Evolutionary conservation across 1,140 invertebrate species (phyloP), one percentile per base, ranked within the genome.

Genomic region (Caenorhabditis tropicalis): DNA sequence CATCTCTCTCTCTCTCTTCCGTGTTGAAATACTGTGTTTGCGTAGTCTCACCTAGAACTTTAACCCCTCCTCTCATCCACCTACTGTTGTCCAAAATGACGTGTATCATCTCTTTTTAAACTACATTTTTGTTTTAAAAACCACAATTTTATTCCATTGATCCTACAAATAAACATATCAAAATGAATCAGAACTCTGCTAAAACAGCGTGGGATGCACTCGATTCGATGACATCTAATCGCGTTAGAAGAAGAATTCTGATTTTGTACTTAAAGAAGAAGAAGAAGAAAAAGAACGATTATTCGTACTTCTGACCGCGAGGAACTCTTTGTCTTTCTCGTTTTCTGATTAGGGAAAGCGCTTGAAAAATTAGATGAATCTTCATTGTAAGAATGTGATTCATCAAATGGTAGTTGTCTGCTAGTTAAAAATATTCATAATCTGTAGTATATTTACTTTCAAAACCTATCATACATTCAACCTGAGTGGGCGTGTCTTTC

Each of bases 21-120:
- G 31, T 39, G 36, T 74, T n/a, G 65, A 21, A 74, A 74, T 29
- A 39, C 33, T 46, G 65, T 74, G 29, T 74, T 74, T 74, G n/a
- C 36, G 21, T 43, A 74, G 65, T 74, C 36, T 74, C 58, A 65
- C 31, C 29, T 65, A 33, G 58, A 39, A 33, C 58, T 65, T 33
- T 39, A 65, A 36, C 33, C 58, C 36, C 29, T 43, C n/a, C 10
- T 39, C 48, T 51, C 58, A 33, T 43, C 65, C 36, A 12, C 9
- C 58, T 36, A 36, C 58, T 36, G 27, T 21, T 65, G 58, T 36
- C n/a, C 58, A 33, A 65, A 65, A 65, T 27, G 21, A 27, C n/a
- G 21, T 24, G 58, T 33, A 16, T 65, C 24, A 19, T 33, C 33
- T 65, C 19, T 2, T 33, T 65, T 65, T 36, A 16, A 65, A 65